Evolutionary conservation across 2,797 vertebrate species (phyloP).

Genomic region (Ispidina lecontei): DNA sequence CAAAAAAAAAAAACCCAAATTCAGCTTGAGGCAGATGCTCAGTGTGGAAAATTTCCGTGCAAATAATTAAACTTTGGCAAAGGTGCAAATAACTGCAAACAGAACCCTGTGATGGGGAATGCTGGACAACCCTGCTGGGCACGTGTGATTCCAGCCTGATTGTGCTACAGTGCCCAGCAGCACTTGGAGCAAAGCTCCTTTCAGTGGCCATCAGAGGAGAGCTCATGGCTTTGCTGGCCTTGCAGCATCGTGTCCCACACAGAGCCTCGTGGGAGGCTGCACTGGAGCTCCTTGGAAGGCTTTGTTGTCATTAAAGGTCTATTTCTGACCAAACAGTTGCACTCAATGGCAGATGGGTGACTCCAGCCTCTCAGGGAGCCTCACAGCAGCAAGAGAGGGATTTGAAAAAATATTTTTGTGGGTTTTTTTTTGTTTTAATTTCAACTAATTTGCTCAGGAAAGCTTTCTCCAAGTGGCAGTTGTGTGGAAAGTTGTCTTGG

Average conservation of each 20-base stretch:
- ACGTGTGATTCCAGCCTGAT: not conserved
- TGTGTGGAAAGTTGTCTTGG: not conserved
- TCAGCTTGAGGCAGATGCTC: slow-evolving; percentile 3
- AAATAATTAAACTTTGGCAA: slow-evolving; percentile 54
- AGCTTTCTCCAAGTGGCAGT: not conserved
- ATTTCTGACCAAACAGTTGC: not conserved
- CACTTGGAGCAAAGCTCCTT: not conserved
- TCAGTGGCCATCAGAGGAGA: not conserved
- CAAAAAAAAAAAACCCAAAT: not conserved
- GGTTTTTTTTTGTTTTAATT: not conserved
- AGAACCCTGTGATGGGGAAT: slow-evolving; percentile 6
- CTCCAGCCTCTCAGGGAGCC: not conserved
- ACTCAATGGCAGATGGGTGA: not conserved
- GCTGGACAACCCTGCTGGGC: slow-evolving; percentile 4
- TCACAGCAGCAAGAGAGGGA: not conserved
- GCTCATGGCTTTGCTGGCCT: not conserved
- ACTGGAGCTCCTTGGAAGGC: not conserved
- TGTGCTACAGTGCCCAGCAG: not conserved
- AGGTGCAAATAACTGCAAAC: slow-evolving; percentile 33
- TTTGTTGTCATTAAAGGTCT: not conserved
- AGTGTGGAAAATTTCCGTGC: slow-evolving; percentile 28
- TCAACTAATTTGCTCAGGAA: not conserved
- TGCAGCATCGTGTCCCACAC: not conserved
- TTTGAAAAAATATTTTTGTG: too few species aligned
- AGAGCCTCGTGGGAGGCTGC: not conserved